Base-by-base conservation (phyloP, 2,113 vertebrate species). In the Noctilio leporinus region DNA sequence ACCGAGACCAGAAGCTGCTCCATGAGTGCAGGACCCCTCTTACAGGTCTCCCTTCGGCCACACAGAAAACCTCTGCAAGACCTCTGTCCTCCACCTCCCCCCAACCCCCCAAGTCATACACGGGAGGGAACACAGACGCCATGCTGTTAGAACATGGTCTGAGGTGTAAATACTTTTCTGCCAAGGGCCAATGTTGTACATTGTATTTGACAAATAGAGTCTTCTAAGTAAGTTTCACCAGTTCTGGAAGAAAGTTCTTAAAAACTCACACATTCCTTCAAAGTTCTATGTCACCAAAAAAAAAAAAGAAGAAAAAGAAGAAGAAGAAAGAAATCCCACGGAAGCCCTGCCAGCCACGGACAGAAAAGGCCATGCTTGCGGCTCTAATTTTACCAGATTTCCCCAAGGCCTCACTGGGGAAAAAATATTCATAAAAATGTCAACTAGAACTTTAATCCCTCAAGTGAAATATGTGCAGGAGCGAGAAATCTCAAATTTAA, bases 401-500 rank as follows among this genome's bases (percentile, higher is more conserved):
- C 43, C 1, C 62, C 53, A 16, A 70, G 53, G 76, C 53, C 83
- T 55, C n/a, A n/a, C 53, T 19, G 6, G 26, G 38, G 38, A 10
- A 43, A 47, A 38, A 75, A 67, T n/a, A 65, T 22, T 24, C 83
- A 17, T 28, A 30, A 43, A 91, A 87, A 83, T 38, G 76, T 69
- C 77, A 77, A 11, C 76, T 38, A 62, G 87, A 83, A 94, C 24
- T 55, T 28, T 45, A 82, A 77, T 87, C 77, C 75, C 67, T 51
- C 7, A 70, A 77, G 83, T 38, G 62, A 95, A 86, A 86, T 86
- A 75, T 35, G 70, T 77, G 53, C 82, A 86, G 73, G 69, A 83
- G 62, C 8, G 11, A 91, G 91, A 86, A 64, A n/a, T 53, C 73
- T 64, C 92, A 83, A 87, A 65, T 77, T 83, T 94, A 70, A 87